Conservation (phyloP, 2,888 invertebrate species). For the Agelastica alni region DNA sequence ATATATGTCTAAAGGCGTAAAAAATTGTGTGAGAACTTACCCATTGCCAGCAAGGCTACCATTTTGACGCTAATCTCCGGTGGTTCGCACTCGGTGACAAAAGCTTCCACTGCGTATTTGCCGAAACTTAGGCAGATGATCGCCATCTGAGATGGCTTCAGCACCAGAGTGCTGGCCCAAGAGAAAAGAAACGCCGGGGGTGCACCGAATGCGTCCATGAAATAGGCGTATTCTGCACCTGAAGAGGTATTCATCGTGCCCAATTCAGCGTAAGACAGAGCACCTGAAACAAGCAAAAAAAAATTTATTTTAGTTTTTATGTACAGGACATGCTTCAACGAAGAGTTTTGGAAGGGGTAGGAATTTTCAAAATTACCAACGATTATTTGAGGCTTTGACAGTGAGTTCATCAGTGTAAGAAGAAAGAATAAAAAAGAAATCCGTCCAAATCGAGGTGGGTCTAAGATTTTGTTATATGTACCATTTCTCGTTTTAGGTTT, state of each 20-base stretch:
- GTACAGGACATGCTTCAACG: too few species aligned
- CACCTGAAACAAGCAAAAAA: conserved; percentile 65
- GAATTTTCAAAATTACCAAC: too few species aligned
- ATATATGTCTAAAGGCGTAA: too few species aligned
- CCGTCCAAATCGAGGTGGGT: too few species aligned
- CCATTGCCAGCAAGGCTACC: conserved; percentile 84
- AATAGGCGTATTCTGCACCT: conserved; percentile 94
- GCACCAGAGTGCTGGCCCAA: conserved; percentile 90
- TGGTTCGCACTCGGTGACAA: conserved; percentile 84
- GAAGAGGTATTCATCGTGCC: conserved; percentile 96
- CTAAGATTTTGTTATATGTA: too few species aligned
- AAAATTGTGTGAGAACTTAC: too few species aligned
- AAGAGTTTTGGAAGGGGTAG: too few species aligned
- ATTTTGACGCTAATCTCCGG: conserved; percentile 83
- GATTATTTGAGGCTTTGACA: too few species aligned
- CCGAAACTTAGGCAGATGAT: conserved; percentile 93
- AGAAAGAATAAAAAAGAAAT: too few species aligned
- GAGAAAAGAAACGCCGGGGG: conserved; percentile 91
- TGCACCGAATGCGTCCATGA: conserved; percentile 93
- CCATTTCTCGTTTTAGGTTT: too few species aligned
- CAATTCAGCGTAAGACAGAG: conserved; percentile 90
- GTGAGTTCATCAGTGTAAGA: too few species aligned
- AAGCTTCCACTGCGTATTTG: conserved; percentile 90
- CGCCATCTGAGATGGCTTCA: conserved; percentile 93
- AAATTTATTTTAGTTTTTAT: too few species aligned